These are phyloP conservation scores for Cyphomyrus discorhynchus DNA, from an alignment of 2,113 vertebrate genomes.

Conservation along the genomic window DNA sequence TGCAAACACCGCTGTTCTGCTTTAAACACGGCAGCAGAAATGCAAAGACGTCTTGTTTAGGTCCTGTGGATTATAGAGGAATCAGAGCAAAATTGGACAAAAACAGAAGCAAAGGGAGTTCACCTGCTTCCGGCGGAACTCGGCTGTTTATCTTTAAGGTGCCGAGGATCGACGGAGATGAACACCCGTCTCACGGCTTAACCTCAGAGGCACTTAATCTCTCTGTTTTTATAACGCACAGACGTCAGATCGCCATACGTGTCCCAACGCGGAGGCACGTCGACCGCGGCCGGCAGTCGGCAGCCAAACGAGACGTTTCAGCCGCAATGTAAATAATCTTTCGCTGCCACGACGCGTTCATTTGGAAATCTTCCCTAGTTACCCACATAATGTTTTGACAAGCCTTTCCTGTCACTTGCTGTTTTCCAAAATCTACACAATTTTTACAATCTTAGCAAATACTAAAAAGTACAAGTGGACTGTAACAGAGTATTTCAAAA, in stretches of 20 bases:
- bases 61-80: not conserved
- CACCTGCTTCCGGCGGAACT: not conserved
- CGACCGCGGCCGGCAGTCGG: not conserved
- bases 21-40: not conserved
- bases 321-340: not conserved
- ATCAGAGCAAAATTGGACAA: not conserved
- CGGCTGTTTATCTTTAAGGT: not conserved
- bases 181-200: not conserved
- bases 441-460: not conserved
- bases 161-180: not conserved
- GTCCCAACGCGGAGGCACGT: not conserved
- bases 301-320: not conserved
- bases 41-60: not conserved
- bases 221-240: not conserved
- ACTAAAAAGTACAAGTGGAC: not conserved
- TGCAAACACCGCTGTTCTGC: not conserved
- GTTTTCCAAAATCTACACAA: not conserved
- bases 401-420: not conserved
- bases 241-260: not conserved
- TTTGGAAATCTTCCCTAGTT: not conserved
- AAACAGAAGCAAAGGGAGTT: not conserved
- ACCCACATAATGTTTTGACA: not conserved
- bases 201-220: not conserved
- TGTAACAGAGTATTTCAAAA: not conserved
- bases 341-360: not conserved